Evolutionary conservation across 2,888 invertebrate genomes (phyloP).

Genomic region (Tanypteryx hageni): DNA sequence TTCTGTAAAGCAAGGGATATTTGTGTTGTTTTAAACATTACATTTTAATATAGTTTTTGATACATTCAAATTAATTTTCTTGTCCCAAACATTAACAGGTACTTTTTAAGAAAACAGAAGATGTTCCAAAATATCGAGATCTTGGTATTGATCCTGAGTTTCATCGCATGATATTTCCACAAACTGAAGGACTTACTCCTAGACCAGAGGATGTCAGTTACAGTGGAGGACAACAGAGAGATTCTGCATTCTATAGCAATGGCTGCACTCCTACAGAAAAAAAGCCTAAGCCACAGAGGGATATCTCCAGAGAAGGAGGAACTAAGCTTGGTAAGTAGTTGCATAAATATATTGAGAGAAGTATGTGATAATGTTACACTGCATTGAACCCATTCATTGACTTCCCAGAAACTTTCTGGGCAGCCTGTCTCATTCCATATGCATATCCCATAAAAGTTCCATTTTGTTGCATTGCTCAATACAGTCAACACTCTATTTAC

Average conservation of each 20-base stretch:
- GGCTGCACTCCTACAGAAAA: constrained; percentile 67
- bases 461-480: too few species aligned
- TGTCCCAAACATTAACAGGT: constrained; percentile 74
- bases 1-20: too few species aligned
- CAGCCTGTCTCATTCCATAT: not conserved
- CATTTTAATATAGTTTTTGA: too few species aligned
- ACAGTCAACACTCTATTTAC: too few species aligned
- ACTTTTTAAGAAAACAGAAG: constrained; percentile 79
- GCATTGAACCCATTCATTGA: not conserved
- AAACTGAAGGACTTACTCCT: constrained; percentile 70
- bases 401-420: not conserved
- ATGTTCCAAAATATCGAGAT: constrained; percentile 75
- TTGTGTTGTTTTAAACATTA: too few species aligned
- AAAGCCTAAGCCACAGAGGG: constrained; percentile 67
- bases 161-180: constrained; percentile 80
- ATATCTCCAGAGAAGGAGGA: constrained; percentile 35
- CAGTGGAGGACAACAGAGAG: constrained; percentile 69
- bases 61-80: too few species aligned
- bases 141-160: constrained; percentile 80
- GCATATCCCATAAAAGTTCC: too few species aligned
- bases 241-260: constrained; percentile 34
- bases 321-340: constrained; percentile 72
- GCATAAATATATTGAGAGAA: constrained; percentile 39
- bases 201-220: constrained; percentile 55
- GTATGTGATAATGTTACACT: not conserved